These are phyloP conservation scores for Thalpophila matura DNA, from an alignment of 2,888 invertebrate genomes.

Conservation along the genomic window DNA sequence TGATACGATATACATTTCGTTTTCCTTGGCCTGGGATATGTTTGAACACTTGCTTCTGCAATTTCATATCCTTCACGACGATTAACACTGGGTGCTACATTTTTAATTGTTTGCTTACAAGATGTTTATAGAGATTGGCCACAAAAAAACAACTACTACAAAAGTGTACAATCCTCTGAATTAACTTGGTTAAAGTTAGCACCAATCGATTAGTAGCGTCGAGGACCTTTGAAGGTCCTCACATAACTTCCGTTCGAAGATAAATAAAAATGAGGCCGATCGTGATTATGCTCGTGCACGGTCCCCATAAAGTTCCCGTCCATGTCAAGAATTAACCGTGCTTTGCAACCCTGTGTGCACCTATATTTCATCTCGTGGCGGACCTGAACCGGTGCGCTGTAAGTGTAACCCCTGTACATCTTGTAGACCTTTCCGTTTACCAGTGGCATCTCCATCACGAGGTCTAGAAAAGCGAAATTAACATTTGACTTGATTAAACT, in stretches of 20 bases:
- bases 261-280: slow-evolving; percentile 51
- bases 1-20: no score
- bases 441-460: slow-evolving; percentile 59
- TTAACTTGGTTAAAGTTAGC: no score
- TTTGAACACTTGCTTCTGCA: no score
- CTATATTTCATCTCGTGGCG: slow-evolving; percentile 64
- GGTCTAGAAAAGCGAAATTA: slow-evolving; percentile 25
- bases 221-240: no score
- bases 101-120: no score
- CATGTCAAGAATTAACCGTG: slow-evolving; percentile 56
- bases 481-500: not conserved
- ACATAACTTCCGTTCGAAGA: slow-evolving; percentile 57
- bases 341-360: slow-evolving; percentile 67
- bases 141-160: no score
- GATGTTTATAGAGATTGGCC: no score
- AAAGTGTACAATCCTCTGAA: no score
- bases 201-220: no score
- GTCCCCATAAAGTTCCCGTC: slow-evolving; percentile 52
- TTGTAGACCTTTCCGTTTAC: slow-evolving; percentile 61
- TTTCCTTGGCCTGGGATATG: no score
- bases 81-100: no score
- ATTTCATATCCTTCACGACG: no score
- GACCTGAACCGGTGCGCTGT: slow-evolving; percentile 43
- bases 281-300: slow-evolving; percentile 61
- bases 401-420: slow-evolving; percentile 66